Evolutionary conservation across 1,140 invertebrate genomes (phyloP), one percentile per base, ranked within the genome.

Genomic region (Achroia grisella): DNA sequence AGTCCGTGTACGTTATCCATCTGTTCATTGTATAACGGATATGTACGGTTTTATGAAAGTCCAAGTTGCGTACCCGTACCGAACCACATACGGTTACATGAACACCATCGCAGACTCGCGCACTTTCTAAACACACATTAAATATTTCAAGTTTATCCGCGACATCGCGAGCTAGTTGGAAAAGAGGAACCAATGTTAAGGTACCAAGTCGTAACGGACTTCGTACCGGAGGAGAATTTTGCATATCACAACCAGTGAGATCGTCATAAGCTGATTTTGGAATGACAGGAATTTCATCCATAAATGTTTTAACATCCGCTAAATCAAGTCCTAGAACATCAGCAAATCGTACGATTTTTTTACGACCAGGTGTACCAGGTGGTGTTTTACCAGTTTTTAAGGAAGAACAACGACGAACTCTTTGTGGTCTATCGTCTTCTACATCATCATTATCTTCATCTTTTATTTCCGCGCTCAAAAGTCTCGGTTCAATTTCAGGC

Each of bases 311-410:
- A 0, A 98, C 93, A 63, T 95, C 94, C 8, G 95, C 95, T 49
- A 99, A 86, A 86, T 98, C 97, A 5, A 98, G 86, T 0, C 97
- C 97, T 23, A 99, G 84, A 0, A 95, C 95, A 70, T 98, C 97
- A 0, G 97, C 97, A 77, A 99, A 99, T 10, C 97, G 89, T 0
- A 98, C 97, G 28, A 97, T 97, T 82, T 98, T 98, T 77, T 98
- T 98, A 0, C 93, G 87, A 1, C 93, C 91, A 0, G 95, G 94
- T 8, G 94, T 96, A 1, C 93, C 94, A 0, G 96, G 96, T 12
- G 96, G 95, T 0, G 95, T 97, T 85, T 97, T 97, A 0, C 94
- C 93, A 0, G 93, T 93, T 86, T 96, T 97, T 10, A 98, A 76
- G 0, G 95, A 97, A 0, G 95, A 95, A 70, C 92, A 94, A 39